These are phyloP conservation scores for Gambelia wislizenii DNA, from an alignment of 2,797 vertebrate genomes.

Conservation along the genomic window DNA sequence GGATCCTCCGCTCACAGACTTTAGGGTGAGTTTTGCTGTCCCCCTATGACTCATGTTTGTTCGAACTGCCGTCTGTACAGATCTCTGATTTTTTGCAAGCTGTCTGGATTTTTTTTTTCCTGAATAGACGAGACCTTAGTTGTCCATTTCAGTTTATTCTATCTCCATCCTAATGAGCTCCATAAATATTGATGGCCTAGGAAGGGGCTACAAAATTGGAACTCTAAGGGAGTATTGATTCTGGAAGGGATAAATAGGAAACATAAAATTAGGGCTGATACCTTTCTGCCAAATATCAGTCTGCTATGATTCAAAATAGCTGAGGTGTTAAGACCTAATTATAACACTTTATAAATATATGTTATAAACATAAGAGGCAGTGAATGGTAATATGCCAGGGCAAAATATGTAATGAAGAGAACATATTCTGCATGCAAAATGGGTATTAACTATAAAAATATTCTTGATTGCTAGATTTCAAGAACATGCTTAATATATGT, in stretches of 20 bases:
- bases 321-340: conserved; percentile 65
- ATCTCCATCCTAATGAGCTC: conserved; percentile 11
- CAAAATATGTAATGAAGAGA: conserved; percentile 60
- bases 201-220: conserved; percentile 15
- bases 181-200: conserved; percentile 26
- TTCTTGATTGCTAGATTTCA: conserved; percentile 31
- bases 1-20: too few species aligned
- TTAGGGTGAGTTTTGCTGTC: too few species aligned
- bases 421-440: conserved; percentile 55
- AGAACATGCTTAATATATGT: conserved; percentile 14
- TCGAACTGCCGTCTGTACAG: too few species aligned
- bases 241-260: conserved; percentile 33
- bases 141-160: conserved; percentile 18
- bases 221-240: conserved; percentile 19
- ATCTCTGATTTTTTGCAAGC: too few species aligned
- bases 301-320: conserved; percentile 62
- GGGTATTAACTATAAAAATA: conserved; percentile 44
- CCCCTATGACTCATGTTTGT: too few species aligned
- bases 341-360: conserved; percentile 66
- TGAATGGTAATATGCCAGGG: conserved; percentile 60
- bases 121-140: too few species aligned
- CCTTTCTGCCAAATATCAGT: conserved; percentile 66
- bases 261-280: conserved; percentile 64
- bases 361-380: conserved; percentile 71
- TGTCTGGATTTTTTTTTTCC: too few species aligned